Evolutionary conservation across 2,113 vertebrate species (phyloP).

Genomic region (Pantherophis guttatus): DNA sequence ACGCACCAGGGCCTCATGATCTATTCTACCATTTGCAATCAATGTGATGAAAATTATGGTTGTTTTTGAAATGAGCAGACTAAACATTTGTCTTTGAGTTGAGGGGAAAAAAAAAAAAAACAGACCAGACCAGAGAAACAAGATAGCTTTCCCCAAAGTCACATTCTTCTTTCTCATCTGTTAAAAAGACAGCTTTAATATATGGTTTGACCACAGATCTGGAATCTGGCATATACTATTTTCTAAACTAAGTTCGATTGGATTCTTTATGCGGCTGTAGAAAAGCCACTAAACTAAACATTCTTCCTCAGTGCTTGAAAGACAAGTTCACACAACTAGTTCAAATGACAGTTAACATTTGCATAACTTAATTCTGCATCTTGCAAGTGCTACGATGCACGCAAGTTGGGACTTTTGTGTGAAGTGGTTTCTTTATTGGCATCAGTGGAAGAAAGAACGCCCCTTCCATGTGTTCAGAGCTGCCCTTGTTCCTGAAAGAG

Average conservation of each 20-base stretch:
- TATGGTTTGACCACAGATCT: conserved; percentile 26
- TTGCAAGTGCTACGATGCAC: neutral
- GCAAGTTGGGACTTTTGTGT: neutral
- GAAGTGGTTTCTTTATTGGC: neutral
- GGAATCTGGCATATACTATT: conserved; percentile 18
- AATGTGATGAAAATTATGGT: conserved; percentile 31
- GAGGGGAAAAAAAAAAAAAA: fast-evolving
- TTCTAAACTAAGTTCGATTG: conserved; percentile 13
- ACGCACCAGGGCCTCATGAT: neutral
- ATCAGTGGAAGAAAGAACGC: neutral
- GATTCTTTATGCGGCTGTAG: conserved; percentile 17
- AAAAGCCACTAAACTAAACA: conserved; percentile 28
- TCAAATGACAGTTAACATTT: conserved; percentile 11
- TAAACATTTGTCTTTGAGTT: conserved; percentile 27
- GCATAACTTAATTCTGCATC: neutral
- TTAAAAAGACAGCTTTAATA: conserved; percentile 23
- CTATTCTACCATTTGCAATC: conserved; percentile 22
- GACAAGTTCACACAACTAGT: neutral
- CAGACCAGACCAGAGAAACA: conserved; percentile 14
- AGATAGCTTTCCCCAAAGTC: conserved; percentile 15
- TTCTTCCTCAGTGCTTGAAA: conserved; percentile 10
- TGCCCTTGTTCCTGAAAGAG: neutral
- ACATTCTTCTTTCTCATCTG: conserved; percentile 27
- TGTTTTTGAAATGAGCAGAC: conserved; percentile 32
- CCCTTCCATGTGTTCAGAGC: neutral